Conservation (phyloP, 2,797 vertebrate species). For the Sardinella longiceps region DNA sequence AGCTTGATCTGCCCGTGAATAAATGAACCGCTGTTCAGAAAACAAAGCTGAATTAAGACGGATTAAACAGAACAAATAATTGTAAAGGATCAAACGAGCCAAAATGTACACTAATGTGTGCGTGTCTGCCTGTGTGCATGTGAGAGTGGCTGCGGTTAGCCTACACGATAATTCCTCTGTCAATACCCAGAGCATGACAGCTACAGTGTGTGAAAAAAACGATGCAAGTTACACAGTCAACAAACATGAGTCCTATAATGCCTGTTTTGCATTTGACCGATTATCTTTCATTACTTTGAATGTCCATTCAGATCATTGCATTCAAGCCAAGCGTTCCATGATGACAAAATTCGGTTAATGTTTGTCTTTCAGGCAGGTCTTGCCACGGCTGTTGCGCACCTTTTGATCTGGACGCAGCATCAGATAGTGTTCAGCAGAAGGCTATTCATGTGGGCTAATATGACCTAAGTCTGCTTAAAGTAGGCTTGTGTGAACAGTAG, state of each 20-base stretch:
- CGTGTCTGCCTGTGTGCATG: background rate
- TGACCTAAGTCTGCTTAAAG: background rate
- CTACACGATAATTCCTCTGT: background rate
- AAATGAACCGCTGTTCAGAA: slow-evolving; percentile 8
- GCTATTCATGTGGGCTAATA: too few relatives aligned
- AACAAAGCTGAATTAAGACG: background rate
- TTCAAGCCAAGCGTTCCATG: background rate
- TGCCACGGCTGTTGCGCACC: background rate
- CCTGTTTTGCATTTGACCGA: background rate
- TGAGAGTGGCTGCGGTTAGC: background rate
- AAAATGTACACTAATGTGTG: background rate
- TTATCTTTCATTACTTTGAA: background rate
- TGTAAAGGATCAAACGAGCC: background rate
- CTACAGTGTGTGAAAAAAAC: background rate
- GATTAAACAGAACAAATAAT: background rate
- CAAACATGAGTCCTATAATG: background rate
- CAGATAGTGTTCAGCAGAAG: background rate
- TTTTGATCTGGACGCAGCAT: background rate
- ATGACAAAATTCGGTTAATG: background rate
- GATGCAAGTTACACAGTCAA: background rate
- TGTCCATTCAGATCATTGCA: background rate
- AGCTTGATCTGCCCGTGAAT: slow-evolving; percentile 6
- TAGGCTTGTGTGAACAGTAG: background rate
- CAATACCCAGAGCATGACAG: background rate
- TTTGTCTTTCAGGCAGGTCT: slow-evolving; percentile 36